These are phyloP conservation scores for Micrasema minimum DNA, from an alignment of 1,140 invertebrate genomes.

Conservation along the genomic window DNA sequence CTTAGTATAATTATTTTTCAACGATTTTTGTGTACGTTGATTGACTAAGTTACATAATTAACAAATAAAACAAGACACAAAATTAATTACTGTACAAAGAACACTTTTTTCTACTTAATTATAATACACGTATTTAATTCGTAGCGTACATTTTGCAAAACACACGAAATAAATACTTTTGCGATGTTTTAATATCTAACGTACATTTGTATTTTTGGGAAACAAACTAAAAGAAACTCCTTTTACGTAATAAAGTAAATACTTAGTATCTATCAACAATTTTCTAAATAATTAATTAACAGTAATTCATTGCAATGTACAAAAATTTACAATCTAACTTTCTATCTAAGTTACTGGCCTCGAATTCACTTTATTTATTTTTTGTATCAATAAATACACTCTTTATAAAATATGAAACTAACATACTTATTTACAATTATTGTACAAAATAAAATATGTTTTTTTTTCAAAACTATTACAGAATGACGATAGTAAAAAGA, in stretches of 20 bases:
- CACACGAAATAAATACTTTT: slow-evolving; percentile 28
- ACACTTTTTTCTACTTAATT: slow-evolving; percentile 24
- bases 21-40: slow-evolving; percentile 16
- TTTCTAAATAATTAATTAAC: slow-evolving; percentile 1
- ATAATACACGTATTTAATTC: slow-evolving; percentile 17
- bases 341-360: slow-evolving; percentile 26
- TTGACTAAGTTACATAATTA: slow-evolving; percentile 26
- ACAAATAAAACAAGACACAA: slow-evolving; percentile 13
- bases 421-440: not conserved
- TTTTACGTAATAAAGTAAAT: not conserved
- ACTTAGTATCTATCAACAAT: not conserved
- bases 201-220: slow-evolving; percentile 22
- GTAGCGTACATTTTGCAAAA: slow-evolving; percentile 11
- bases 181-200: slow-evolving; percentile 7
- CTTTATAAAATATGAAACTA: not conserved
- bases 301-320: slow-evolving; percentile 3
- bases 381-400: not conserved
- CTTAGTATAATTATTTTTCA: slow-evolving; percentile 13
- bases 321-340: slow-evolving; percentile 10
- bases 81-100: slow-evolving; percentile 8
- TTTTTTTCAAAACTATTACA: too few relatives aligned
- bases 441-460: not conserved
- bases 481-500: too few relatives aligned
- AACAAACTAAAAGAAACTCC: slow-evolving; percentile 7
- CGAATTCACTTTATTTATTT: slow-evolving; percentile 36